Evolutionary conservation across 2,113 vertebrate genomes (phyloP).

Genomic region (Mesitornis unicolor): DNA sequence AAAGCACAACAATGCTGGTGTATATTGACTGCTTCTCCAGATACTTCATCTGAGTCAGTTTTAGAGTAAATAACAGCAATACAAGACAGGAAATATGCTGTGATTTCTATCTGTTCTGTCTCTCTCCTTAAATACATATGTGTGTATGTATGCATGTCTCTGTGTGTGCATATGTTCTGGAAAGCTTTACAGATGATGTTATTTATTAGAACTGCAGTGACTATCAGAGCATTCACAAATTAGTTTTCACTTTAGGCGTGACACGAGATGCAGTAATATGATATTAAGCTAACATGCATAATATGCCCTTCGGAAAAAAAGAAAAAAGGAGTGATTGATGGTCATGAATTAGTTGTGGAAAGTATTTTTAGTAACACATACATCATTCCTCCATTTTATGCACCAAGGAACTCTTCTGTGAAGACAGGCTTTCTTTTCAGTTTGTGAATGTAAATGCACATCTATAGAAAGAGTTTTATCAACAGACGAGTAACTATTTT

Average conservation of each 20-base stretch:
- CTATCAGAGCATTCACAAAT: background rate
- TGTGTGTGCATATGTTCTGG: background rate
- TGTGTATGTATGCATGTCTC: background rate
- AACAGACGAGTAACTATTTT: background rate
- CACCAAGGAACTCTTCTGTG: background rate
- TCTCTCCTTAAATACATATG: background rate
- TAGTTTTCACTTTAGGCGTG: background rate
- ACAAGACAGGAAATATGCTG: background rate
- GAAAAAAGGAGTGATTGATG: background rate
- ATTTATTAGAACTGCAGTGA: background rate
- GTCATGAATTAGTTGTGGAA: background rate
- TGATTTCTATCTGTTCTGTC: background rate
- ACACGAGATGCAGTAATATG: background rate
- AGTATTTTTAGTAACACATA: background rate
- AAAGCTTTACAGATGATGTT: background rate
- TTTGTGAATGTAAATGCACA: background rate
- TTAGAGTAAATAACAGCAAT: background rate
- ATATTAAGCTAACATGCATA: background rate
- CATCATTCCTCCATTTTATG: background rate
- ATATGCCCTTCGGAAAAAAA: background rate
- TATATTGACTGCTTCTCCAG: background rate
- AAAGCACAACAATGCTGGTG: background rate
- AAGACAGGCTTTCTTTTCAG: background rate
- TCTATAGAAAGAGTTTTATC: background rate
- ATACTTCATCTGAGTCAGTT: background rate